Percentiles rank a stretch among this genome's conserved stretches.
These are phyloP conservation scores for Himalopsyche japonica DNA, from an alignment of 2,888 invertebrate species.

Conservation along the genomic window DNA sequence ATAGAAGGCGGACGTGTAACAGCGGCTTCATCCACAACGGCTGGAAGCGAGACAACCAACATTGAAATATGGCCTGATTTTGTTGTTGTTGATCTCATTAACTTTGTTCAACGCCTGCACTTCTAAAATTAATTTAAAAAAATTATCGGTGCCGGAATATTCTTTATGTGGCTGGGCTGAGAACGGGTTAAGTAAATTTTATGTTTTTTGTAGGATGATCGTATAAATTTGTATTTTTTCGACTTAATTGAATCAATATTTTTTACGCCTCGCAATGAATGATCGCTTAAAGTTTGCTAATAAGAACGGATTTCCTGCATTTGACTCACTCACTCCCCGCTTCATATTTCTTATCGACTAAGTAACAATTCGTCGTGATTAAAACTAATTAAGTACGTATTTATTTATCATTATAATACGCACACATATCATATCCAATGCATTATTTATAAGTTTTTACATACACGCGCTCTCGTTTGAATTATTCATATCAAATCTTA, in stretches of 20 bases:
- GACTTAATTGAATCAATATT: neutral
- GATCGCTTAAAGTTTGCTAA: neutral
- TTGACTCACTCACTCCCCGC: neutral
- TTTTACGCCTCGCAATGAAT: neutral
- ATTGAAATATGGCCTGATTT: too few species aligned
- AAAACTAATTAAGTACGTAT: neutral
- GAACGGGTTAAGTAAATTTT: too few species aligned
- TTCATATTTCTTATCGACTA: neutral
- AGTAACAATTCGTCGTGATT: neutral
- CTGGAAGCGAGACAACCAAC: too few species aligned
- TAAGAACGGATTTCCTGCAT: neutral
- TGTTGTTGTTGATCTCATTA: too few species aligned
- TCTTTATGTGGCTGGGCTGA: too few species aligned
- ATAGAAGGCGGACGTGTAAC: too few species aligned
- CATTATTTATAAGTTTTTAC: neutral
- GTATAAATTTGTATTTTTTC: neutral
- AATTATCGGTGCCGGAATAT: too few species aligned
- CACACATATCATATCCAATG: neutral
- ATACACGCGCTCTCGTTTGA: neutral
- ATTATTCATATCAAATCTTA: neutral
- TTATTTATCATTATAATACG: neutral
- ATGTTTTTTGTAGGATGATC: too few species aligned
- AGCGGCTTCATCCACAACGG: too few species aligned
- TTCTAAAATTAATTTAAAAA: too few species aligned
- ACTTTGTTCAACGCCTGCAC: too few species aligned